Conservation (phyloP, 1,140 invertebrate species). For the Platyscapa corneri region DNA sequence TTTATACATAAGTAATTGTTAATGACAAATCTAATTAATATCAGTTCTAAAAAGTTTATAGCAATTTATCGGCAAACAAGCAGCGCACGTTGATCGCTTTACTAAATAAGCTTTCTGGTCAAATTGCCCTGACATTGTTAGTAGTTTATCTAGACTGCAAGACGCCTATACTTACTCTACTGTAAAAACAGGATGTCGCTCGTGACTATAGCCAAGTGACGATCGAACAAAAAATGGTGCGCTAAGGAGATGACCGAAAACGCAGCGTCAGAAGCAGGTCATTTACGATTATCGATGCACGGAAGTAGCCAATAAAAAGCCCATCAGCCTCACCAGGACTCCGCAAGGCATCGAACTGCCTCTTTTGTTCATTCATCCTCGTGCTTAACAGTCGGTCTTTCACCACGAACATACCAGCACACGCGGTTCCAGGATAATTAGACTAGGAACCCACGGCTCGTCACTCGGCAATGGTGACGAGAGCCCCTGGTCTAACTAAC, state of each 20-base stretch:
- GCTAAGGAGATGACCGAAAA: background rate
- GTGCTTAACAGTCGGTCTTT: constrained; percentile 19
- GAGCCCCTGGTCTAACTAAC: too few species aligned
- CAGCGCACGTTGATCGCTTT: too few species aligned
- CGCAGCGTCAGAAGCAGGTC: background rate
- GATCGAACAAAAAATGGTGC: too few species aligned
- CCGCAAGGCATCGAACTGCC: background rate
- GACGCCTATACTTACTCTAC: too few species aligned
- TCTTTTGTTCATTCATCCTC: background rate
- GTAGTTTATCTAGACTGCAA: too few species aligned
- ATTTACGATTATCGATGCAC: background rate
- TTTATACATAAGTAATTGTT: too few species aligned
- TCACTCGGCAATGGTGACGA: background rate
- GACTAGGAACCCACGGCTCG: constrained; percentile 58
- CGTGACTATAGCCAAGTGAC: background rate
- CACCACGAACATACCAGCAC: background rate
- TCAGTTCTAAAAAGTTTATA: too few species aligned
- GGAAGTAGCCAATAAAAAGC: background rate
- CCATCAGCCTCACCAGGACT: background rate
- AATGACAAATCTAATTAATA: too few species aligned
- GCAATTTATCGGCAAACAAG: too few species aligned
- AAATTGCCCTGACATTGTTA: too few species aligned
- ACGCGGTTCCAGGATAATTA: constrained; percentile 61
- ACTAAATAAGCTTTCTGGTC: too few species aligned
- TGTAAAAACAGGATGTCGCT: too few species aligned